Evolutionary conservation across 2,113 vertebrate species (phyloP).

Genomic region (Neogale vison): DNA sequence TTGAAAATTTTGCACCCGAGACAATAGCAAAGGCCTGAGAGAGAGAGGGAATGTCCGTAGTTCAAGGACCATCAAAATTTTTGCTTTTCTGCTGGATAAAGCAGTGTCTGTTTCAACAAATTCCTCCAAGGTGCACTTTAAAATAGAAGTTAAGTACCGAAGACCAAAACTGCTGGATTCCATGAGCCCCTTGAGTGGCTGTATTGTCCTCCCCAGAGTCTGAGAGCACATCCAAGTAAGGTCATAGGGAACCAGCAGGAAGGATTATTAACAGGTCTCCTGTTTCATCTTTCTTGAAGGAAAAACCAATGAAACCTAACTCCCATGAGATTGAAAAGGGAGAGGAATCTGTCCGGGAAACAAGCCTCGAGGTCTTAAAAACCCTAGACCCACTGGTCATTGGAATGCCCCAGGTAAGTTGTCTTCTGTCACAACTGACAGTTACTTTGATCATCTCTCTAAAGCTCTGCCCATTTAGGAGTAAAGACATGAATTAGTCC

Average conservation of each 20-base stretch:
- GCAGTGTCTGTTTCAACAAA: neutral
- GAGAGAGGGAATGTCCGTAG: fast-evolving
- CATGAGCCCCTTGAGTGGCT: neutral
- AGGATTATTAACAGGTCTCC: neutral
- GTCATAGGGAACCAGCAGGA: neutral
- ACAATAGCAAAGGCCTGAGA: neutral
- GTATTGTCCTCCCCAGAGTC: neutral
- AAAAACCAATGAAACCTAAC: slow-evolving; percentile 48
- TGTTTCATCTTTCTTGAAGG: slow-evolving; percentile 68
- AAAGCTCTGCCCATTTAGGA: neutral
- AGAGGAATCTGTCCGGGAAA: slow-evolving; percentile 64
- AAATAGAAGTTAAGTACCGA: neutral
- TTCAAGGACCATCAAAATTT: neutral
- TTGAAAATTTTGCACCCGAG: neutral
- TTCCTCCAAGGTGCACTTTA: neutral
- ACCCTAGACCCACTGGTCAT: slow-evolving; percentile 68
- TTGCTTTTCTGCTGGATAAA: neutral
- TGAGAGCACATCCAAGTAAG: neutral
- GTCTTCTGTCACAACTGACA: neutral
- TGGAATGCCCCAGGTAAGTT: slow-evolving; percentile 75
- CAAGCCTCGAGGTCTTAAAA: slow-evolving; percentile 64
- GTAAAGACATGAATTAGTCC: neutral
- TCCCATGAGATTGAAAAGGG: slow-evolving; percentile 20
- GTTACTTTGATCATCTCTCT: neutral
- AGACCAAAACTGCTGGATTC: neutral